Conservation (phyloP, 2,113 vertebrate species). For the Ceuthmochares aereus region DNA sequence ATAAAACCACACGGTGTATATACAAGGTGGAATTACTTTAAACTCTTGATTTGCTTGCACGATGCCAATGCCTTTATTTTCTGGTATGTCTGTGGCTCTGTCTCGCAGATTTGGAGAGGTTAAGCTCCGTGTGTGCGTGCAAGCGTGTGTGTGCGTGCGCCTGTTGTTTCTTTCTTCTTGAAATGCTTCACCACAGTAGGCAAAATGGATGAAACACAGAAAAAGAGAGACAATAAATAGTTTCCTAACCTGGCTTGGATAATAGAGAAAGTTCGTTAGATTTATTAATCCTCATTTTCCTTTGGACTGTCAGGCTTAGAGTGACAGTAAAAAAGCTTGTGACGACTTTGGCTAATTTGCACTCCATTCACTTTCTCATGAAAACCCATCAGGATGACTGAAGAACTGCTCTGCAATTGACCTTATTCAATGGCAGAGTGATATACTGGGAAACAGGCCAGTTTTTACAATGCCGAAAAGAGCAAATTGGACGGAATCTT, state of each 20-base stretch:
- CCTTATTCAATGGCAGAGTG: conserved; percentile 82
- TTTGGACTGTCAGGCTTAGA: conserved; percentile 78
- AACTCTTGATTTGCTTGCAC: background rate
- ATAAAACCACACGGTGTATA: rapidly evolving
- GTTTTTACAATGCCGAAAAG: conserved; percentile 82
- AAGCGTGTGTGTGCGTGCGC: conserved; percentile 22
- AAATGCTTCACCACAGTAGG: conserved; percentile 57
- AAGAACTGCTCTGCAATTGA: conserved; percentile 79
- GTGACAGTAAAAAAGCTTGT: conserved; percentile 81
- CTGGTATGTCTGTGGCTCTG: background rate
- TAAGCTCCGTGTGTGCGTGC: conserved; percentile 39
- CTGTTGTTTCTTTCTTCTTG: conserved; percentile 62
- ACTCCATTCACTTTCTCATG: conserved; percentile 82
- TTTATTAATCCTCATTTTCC: conserved; percentile 77
- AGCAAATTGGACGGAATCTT: conserved; percentile 85
- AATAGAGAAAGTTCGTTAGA: conserved; percentile 72
- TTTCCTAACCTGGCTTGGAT: conserved; percentile 76
- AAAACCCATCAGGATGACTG: conserved; percentile 81
- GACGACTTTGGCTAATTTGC: conserved; percentile 84
- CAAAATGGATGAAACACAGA: conserved; percentile 59
- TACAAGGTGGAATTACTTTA: background rate
- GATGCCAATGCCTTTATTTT: conserved; percentile 1
- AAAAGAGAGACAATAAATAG: conserved; percentile 73
- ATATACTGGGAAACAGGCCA: conserved; percentile 85
- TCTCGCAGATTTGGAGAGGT: conserved; percentile 3